Evolutionary conservation across 2,113 vertebrate genomes (phyloP).

Genomic region (Ptyas mucosa): DNA sequence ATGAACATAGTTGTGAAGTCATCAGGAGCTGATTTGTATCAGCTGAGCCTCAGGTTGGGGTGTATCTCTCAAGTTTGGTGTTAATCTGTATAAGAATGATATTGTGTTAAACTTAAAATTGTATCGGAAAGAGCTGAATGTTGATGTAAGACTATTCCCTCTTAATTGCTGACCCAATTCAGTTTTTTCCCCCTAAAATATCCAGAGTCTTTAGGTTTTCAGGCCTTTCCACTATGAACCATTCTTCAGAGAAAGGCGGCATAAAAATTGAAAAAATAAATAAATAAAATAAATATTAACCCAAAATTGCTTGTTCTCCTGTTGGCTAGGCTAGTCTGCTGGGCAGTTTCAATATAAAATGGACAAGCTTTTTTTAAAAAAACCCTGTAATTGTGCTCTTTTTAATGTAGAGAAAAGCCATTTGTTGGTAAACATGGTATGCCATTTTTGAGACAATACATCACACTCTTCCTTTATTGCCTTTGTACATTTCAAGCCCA

Average conservation of each 20-base stretch:
- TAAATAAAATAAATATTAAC: no score
- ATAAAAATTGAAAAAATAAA: no score
- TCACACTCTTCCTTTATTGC: neutral
- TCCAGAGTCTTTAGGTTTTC: neutral
- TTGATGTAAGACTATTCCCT: neutral
- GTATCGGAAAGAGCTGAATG: neutral
- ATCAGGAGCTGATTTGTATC: neutral
- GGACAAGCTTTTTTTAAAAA: neutral
- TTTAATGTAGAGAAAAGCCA: neutral
- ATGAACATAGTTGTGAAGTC: neutral
- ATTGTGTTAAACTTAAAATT: neutral
- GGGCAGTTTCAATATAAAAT: neutral
- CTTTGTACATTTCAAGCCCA: neutral
- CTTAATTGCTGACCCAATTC: neutral
- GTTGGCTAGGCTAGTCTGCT: neutral
- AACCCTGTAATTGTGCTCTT: neutral
- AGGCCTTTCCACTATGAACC: neutral
- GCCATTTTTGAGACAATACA: neutral
- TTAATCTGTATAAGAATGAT: neutral
- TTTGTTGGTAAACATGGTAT: neutral
- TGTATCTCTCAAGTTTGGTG: neutral
- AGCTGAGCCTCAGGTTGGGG: neutral
- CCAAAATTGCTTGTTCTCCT: neutral
- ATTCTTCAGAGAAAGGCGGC: no score
- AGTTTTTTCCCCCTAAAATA: neutral